These are phyloP conservation scores for Prorops nasuta DNA, from an alignment of 1,140 invertebrate species.

Conservation along the genomic window DNA sequence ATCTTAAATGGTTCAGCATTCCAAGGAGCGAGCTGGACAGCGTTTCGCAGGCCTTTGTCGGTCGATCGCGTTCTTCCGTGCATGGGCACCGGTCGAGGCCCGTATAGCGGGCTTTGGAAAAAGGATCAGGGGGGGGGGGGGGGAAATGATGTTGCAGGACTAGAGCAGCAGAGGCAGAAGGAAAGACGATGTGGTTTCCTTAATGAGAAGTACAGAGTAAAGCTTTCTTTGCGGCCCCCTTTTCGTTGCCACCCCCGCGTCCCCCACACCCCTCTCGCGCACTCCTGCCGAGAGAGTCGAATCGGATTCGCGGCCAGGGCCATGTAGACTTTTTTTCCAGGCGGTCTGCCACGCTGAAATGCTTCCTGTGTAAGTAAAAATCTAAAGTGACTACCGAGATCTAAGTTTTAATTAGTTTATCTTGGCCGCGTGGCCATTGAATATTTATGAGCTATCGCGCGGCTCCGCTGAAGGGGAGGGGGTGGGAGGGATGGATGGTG, in stretches of 20 bases:
- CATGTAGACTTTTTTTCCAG: constrained; percentile 42
- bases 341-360: constrained; percentile 51
- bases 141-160: no score
- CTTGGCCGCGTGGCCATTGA: constrained; percentile 59
- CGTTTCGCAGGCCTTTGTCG: background rate
- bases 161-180: constrained; percentile 15
- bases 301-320: constrained; percentile 41
- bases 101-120: background rate
- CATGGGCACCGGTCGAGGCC: no score
- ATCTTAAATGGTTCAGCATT: no score
- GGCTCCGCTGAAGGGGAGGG: constrained; percentile 25
- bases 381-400: constrained; percentile 60
- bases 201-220: constrained; percentile 58
- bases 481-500: constrained; percentile 11
- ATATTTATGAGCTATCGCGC: constrained; percentile 55
- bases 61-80: no score
- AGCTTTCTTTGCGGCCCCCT: constrained; percentile 52
- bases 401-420: constrained; percentile 61
- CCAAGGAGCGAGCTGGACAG: no score
- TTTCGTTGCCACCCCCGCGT: constrained; percentile 19
- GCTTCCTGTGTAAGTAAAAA: constrained; percentile 60
- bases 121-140: background rate
- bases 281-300: constrained; percentile 16
- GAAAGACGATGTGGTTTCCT: constrained; percentile 53
- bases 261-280: constrained; percentile 1